Evolutionary conservation across 2,113 vertebrate genomes (phyloP).

Genomic region (Prinia subflava): DNA sequence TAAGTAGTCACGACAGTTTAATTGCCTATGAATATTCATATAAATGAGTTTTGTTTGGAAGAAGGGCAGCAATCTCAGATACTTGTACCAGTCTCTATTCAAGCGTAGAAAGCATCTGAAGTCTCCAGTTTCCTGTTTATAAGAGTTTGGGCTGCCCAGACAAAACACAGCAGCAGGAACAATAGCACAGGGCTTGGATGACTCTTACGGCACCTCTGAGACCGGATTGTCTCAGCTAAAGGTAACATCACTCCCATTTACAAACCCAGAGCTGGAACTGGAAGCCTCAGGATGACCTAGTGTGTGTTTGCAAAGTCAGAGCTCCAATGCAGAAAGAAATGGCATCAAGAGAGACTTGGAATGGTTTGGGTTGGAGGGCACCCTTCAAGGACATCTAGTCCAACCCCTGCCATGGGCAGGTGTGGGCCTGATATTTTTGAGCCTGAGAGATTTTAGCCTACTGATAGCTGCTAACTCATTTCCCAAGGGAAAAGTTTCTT

Average conservation of each 20-base stretch:
- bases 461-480: too few relatives aligned
- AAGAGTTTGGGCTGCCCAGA: slow-evolving; percentile 14
- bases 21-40: slow-evolving; percentile 26
- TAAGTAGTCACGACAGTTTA: background rate
- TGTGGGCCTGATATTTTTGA: too few relatives aligned
- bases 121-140: slow-evolving; percentile 36
- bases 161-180: slow-evolving; percentile 36
- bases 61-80: background rate
- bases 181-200: background rate
- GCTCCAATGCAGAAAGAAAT: background rate
- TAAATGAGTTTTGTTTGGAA: background rate
- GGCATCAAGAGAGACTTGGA: background rate
- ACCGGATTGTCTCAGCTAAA: background rate
- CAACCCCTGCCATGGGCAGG: background rate
- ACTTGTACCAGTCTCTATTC: background rate
- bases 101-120: background rate
- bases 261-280: background rate
- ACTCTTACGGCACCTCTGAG: background rate
- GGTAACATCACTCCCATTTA: background rate
- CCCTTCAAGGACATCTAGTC: background rate
- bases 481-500: too few relatives aligned
- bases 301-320: rapidly evolving
- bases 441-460: too few relatives aligned
- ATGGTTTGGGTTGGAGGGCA: background rate
- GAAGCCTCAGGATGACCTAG: background rate